A percentile compares a stretch with the other conserved stretches of the same genome.
Evolutionary conservation across 2,888 invertebrate genomes (phyloP).

Genomic region (Chloroclysta siterata): DNA sequence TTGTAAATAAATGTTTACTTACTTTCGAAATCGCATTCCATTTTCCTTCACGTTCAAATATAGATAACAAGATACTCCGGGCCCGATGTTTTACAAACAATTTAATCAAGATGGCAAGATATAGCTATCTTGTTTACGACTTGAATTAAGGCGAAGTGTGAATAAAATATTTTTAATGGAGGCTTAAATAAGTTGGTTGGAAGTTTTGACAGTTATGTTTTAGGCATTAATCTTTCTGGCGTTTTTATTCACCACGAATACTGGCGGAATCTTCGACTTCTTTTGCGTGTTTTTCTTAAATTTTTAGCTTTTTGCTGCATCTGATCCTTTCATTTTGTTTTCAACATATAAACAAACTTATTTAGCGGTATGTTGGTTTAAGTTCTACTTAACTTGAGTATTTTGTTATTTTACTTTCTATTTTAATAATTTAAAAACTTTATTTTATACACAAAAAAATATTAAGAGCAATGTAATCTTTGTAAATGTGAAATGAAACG

Average conservation of each 20-base stretch:
- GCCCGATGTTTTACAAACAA: conserved; percentile 51
- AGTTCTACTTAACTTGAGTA: too few species aligned
- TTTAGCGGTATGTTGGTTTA: too few species aligned
- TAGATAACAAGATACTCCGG: conserved; percentile 39
- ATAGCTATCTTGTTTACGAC: conserved; percentile 50
- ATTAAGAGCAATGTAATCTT: too few species aligned
- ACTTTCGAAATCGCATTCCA: not conserved
- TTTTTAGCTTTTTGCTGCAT: not conserved
- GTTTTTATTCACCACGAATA: not conserved
- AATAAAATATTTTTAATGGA: conserved; percentile 30
- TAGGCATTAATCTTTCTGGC: conserved; percentile 1
- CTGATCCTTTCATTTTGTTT: too few species aligned
- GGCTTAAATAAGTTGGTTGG: conserved; percentile 14
- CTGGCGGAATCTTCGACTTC: not conserved
- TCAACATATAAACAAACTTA: too few species aligned
- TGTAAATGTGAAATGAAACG: too few species aligned
- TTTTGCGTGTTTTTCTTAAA: not conserved
- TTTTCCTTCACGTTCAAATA: conserved; percentile 3
- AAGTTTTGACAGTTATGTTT: conserved; percentile 26
- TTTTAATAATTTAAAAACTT: too few species aligned
- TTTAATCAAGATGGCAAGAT: conserved; percentile 53
- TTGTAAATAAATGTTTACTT: too few species aligned
- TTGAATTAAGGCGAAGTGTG: conserved; percentile 34
- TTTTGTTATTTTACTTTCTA: too few species aligned
- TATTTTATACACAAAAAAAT: too few species aligned